Base-by-base conservation (phyloP, 2,888 invertebrate species). In the Lissonota sp. region DNA sequence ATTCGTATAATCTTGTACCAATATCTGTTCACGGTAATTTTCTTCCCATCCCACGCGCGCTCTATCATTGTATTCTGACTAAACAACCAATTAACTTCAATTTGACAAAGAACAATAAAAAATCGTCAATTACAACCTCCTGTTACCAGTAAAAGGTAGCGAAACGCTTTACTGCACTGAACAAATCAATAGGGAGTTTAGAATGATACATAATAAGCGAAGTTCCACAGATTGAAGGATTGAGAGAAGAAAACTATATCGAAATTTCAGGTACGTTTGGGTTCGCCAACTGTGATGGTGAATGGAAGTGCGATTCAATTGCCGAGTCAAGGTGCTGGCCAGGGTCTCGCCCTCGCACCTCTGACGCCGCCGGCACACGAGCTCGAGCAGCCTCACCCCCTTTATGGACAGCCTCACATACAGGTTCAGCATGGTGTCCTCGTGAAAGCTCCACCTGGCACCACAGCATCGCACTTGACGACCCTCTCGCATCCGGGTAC, bases 281-380 rank as follows among this genome's bases (percentile, higher is more conserved):
- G 87, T 74, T 91, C 91, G 6, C 91, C 91, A 57, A 84, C 88
- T 74, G 87, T 87, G 69, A 91, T 91, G 89, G 90, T 89, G 70
- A 91, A 90, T 85, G 90, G 90, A 53, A 91, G 88, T 78, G 85
- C 91, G 63, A 86, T 90, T 69, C 91, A 90, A 72, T 80, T 91
- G 26, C 87, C 89, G 84, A 86, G 85, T 64, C 88, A 89, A 76
- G 85, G 88, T 77, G 87, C 83, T 64, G 79, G 81, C 14, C 88
- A 89, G 72, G 87, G 90, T 4, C 42, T 91, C 42, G 87, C 89
- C 3, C 79, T 91, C 80, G 92, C 92, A 5, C 92, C 95, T 1
- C 87, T 95, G 42, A 95, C 95, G 51, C 95, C 95, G 62, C 96
- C 96, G 89, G 95, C 96, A 26, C 92, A 93, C 46, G 96, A 96